These are phyloP conservation scores for Eudemis profundana DNA, from an alignment of 2,888 invertebrate genomes.

Conservation along the genomic window DNA sequence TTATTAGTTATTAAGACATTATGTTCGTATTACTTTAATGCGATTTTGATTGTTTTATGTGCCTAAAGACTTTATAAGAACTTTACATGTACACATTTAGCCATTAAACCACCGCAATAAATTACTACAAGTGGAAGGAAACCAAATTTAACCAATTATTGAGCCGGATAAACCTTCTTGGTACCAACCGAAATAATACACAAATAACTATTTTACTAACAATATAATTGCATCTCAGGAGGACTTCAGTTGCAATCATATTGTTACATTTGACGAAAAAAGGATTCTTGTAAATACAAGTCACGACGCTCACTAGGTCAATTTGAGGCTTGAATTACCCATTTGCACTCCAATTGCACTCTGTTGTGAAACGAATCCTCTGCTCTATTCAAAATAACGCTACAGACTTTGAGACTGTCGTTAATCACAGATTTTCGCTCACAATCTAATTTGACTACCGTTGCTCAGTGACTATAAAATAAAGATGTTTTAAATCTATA, in stretches of 20 bases:
- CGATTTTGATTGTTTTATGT: neutral
- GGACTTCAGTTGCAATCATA: neutral
- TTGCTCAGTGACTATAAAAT: neutral
- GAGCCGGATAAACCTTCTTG: neutral
- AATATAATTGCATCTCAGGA: too few species aligned
- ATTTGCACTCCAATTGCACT: conserved; percentile 9
- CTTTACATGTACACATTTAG: neutral
- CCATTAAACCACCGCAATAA: neutral
- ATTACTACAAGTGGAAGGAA: neutral
- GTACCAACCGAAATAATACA: neutral
- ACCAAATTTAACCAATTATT: neutral
- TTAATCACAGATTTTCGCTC: neutral
- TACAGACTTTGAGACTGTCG: neutral
- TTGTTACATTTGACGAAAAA: neutral
- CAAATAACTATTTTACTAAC: neutral
- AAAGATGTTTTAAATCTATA: neutral
- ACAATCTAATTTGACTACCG: neutral
- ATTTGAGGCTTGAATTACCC: conserved; percentile 8
- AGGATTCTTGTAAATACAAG: neutral
- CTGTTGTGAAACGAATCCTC: neutral
- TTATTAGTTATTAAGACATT: conserved; percentile 1
- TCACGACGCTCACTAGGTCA: neutral
- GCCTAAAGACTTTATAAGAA: conserved; percentile 1
- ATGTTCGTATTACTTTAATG: conserved; percentile 1
- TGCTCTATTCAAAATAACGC: neutral